Base-by-base conservation (phyloP, 2,888 invertebrate genomes). In the Pecten maximus region DNA sequence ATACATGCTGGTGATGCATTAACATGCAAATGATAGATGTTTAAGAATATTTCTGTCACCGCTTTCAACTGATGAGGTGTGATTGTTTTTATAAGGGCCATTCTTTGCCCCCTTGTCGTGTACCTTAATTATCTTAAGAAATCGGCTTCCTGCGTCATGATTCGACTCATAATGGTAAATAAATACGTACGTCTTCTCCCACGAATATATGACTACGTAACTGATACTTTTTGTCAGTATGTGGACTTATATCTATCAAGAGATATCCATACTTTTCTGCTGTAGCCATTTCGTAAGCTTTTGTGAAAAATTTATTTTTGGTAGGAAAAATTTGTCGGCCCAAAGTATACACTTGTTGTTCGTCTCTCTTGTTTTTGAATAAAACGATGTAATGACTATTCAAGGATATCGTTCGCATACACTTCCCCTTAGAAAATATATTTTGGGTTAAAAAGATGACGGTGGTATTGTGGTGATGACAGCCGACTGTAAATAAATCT, bases 361-460 rank as follows among this genome's bases (percentile, higher is more conserved):
- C 89, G 89, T 92, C 92, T 40, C 93, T 39, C 2, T 86, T 88
- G 87, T 93, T 93, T 90, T 90, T 91, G 48, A 92, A 92, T 28
- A 92, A 88, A 44, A 92, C 86, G 50, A 92, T 90, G 87, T 92
- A 93, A 40, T 92, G 92, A 0, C 91, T 92, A 74, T 93, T 93
- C 1, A 93, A 40, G 87, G 91, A 90, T 23, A 92, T 93, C 54
- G 93, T 92, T 2, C 92, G 92, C 50, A 92, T 91, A 88, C 90
- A 90, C 50, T 87, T 88, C 50, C 91, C 92, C n/a, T 88, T 50
- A 35, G 87, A 89, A 87, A 90, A 92, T 4, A 88, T 40, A 44
- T 93, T 92, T 89, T 92, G 93, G 35, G 88, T 90, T 54, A 93
- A 88, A 44, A 93, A 92, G 87, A 93, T 28, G 44, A 92, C 92